Evolutionary conservation across 2,113 vertebrate species (phyloP), one percentile per base, ranked within the genome.

Genomic region (Calyptomena viridis): DNA sequence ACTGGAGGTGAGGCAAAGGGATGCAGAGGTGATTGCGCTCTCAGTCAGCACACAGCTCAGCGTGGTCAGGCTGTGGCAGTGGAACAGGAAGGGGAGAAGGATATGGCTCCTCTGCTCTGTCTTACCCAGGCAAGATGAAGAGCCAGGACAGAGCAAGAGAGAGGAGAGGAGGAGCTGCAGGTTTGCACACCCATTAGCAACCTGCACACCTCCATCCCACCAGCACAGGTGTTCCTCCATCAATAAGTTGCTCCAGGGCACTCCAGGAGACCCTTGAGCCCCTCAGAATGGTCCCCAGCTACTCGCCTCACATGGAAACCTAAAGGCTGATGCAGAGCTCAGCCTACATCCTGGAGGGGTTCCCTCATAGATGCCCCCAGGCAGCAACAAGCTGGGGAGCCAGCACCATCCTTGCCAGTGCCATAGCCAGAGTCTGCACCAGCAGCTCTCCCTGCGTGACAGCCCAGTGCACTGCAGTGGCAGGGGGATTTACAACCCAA

Each of bases 51-150:
- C 0, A 0, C 73, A 21, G n/a, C 55, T 56, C 2, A 1, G 52
- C 0, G 0, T 15, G 35, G 23, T n/a, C 52, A 20, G 6, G 28
- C 31, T 0, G 0, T 18, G 44, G 33, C 21, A 78, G 31, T 4
- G 2, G 35, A 15, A 3, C 39, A 62, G 42, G 73, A 55, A 84
- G n/a, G 40, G 58, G 39, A 62, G 50, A n/a, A 23, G 53, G 40
- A 39, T 21, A 27, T 33, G 25, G 22, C 24, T 47, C 6, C 64
- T 35, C 18, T 2, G 1, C n/a, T 50, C 27, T 63, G 39, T 42
- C 31, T 23, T 47, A 20, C 11, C 17, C 21, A 27, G 63, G 40
- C 37, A 76, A 4, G 3, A 27, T 2, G 1, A 52, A 67, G 30
- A 31, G 75, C n/a, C 39, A 31, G 22, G 49, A 44, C 33, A 25